Base-by-base conservation (phyloP, 2,888 invertebrate genomes). In the Corythucha ciliata region DNA sequence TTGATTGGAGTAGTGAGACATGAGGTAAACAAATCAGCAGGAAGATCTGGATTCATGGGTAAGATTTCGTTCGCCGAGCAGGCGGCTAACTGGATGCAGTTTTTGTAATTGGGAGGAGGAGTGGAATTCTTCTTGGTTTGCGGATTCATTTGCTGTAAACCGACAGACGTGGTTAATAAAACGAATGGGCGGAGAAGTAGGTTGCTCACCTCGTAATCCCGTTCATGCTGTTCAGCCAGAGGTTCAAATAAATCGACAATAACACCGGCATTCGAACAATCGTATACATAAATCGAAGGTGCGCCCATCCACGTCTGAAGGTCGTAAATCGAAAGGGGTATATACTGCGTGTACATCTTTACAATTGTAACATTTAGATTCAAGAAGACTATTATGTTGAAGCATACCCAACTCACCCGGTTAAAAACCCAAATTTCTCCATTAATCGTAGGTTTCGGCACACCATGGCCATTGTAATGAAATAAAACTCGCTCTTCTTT, bases 391-490 rank as follows among this genome's bases (percentile, higher is more conserved):
- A n/a, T n/a, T n/a, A 16, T 37, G 37, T 37, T 37, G 37, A 37
- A 37, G 8, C 20, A n/a, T 5, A 24, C 7, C 2, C 12, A 10
- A 63, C 71, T 67, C 67, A 89, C 89, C 72, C 87, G 81, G 72
- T 99, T 98, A 72, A 98, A 98, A 3, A 99, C 96, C 97, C 97
- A 97, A 63, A 97, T 91, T 75, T 99, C 98, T 7, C 98, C 97
- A 72, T 98, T 98, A 16, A 81, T 76, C 8, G 98, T 98, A 26
- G 98, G 98, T 68, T 86, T 87, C 34, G 98, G 98, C 53, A 99
- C 98, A 14, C 98, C 98, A 68, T 98, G 98, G 0, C 98, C 98
- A 70, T 98, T 99, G 70, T 98, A 99, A 71, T 99, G 98, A 71
- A 98, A 98, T 48, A 99, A 72, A 29, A 98, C 94, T 57, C 98